A percentile compares a stretch with the other conserved stretches of the same genome.
phyloP scores from a whole-genome alignment of 2,888 invertebrate species.

The Drosophila robusta region DNA sequence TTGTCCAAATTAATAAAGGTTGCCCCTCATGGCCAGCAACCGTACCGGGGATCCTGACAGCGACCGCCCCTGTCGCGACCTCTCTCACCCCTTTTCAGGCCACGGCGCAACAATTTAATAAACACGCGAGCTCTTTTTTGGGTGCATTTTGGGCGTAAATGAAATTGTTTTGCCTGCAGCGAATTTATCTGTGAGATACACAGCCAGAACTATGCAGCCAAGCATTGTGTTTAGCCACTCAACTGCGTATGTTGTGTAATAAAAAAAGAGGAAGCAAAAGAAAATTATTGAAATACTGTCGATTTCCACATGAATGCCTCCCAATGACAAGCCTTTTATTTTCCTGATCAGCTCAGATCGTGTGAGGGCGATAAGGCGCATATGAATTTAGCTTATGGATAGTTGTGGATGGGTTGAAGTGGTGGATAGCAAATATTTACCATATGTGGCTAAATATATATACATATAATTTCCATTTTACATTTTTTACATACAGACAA shows the following conservation, averaged over 20 bases:
- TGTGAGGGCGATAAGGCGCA: conserved; percentile 37
- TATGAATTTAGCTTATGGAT: conserved; percentile 38
- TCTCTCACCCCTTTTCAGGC: conserved; percentile 58
- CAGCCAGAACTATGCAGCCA: conserved; percentile 12
- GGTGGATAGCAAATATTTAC: conserved; percentile 25
- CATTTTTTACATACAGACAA: too few relatives aligned
- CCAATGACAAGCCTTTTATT: conserved; percentile 38
- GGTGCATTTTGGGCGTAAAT: conserved; percentile 61
- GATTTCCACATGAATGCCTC: conserved; percentile 67
- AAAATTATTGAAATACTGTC: conserved; percentile 66
- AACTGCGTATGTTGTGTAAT: conserved; percentile 52
- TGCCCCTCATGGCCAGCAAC: too few relatives aligned
- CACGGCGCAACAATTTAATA: conserved; percentile 66
- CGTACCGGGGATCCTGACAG: conserved; percentile 18
- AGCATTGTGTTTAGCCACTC: conserved; percentile 56
- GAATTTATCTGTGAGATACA: conserved; percentile 30
- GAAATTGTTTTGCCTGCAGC: conserved; percentile 61
- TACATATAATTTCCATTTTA: too few relatives aligned
- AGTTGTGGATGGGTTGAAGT: conserved; percentile 16
- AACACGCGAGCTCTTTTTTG: conserved; percentile 60
- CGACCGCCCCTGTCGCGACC: background rate
- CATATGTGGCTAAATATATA: conserved; percentile 1
- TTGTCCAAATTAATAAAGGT: conserved; percentile 78
- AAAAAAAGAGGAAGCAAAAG: conserved; percentile 20
- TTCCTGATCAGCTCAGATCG: conserved; percentile 37